Base-by-base conservation (phyloP, 1,140 invertebrate species). In the Ptiloglossa arizonensis region DNA sequence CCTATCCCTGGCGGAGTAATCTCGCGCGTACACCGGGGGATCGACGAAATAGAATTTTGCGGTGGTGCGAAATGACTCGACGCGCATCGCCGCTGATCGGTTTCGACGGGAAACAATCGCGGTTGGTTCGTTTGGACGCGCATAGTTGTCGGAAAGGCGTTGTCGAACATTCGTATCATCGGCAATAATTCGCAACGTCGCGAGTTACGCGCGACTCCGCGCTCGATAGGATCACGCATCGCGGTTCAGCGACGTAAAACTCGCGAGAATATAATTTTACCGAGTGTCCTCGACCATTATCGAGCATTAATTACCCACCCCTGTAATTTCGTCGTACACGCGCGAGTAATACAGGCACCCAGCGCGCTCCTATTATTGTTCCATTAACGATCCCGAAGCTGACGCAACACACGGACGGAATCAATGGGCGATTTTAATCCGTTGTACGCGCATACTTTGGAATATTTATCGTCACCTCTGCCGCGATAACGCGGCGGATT, bases 251-350 rank as follows among this genome's bases (percentile, higher is more conserved):
- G 44, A 38, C 29, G 74, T 81, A 85, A 84, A 85, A 85, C 82
- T 85, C 60, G 50, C 70, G 66, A 66, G 73, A 81, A 74, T 85
- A 84, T 84, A 84, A 85, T 85, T 85, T 84, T 73, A 74, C 60
- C 54, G 19, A 73, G 48, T 48, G 38, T 54, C 52, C 46, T 29
- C 63, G 52, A 22, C 56, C 27, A 74, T 74, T 80, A 80, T 59
- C 81, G 71, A 35, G 52, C 82, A 70, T 80, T 83, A 83, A 85
- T 85, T 85, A 85, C 46, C 52, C 17, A n/a, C 17, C 54, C 5
- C 54, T 80, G 57, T 63, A 80, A 84, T 84, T 84, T 84, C 75
- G 80, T 83, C 60, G 59, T 57, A 29, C 29, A 44, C 67, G 54
- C 29, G 29, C 50, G 60, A 62, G 41, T 68, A 83, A 83, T 67